These are phyloP conservation scores for Anagrus nilaparvatae DNA, from an alignment of 1,140 invertebrate species.

Conservation along the genomic window DNA sequence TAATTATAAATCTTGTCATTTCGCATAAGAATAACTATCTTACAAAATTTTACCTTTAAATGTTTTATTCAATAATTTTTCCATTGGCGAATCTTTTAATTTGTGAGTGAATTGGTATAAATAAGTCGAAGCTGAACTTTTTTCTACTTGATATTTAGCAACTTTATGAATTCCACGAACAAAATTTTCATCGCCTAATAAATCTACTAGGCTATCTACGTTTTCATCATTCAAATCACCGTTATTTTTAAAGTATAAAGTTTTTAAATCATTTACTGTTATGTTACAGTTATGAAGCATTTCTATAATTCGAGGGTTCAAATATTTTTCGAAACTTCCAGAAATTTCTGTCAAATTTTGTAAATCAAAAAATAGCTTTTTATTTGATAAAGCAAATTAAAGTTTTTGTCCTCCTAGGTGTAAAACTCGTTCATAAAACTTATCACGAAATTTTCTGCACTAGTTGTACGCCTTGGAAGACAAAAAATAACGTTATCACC, in stretches of 20 bases:
- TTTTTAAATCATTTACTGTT: slow-evolving; percentile 17
- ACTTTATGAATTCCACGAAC: slow-evolving; percentile 33
- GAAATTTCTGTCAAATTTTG: no score
- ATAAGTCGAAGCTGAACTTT: slow-evolving; percentile 30
- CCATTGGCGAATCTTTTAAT: slow-evolving; percentile 3
- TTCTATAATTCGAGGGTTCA: slow-evolving; percentile 11
- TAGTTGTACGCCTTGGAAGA: no score
- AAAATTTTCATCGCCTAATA: slow-evolving; percentile 40
- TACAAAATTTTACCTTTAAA: slow-evolving; percentile 10
- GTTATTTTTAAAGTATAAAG: slow-evolving; percentile 30
- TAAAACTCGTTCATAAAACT: slow-evolving; percentile 12
- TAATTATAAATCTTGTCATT: not conserved
- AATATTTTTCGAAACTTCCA: slow-evolving; percentile 12
- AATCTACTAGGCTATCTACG: slow-evolving; percentile 30
- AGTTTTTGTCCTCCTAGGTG: no score
- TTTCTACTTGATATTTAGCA: slow-evolving; percentile 30
- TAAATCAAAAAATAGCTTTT: no score
- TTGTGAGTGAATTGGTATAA: slow-evolving; percentile 43
- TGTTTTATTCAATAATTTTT: slow-evolving; percentile 4
- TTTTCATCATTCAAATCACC: slow-evolving; percentile 23
- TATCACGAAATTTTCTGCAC: slow-evolving; percentile 8
- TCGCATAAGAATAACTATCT: no score
- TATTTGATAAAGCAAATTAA: no score
- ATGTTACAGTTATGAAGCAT: slow-evolving; percentile 13
- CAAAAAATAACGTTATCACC: no score